Conservation (phyloP, 2,797 vertebrate species). For the Sebastes paucispinis region DNA sequence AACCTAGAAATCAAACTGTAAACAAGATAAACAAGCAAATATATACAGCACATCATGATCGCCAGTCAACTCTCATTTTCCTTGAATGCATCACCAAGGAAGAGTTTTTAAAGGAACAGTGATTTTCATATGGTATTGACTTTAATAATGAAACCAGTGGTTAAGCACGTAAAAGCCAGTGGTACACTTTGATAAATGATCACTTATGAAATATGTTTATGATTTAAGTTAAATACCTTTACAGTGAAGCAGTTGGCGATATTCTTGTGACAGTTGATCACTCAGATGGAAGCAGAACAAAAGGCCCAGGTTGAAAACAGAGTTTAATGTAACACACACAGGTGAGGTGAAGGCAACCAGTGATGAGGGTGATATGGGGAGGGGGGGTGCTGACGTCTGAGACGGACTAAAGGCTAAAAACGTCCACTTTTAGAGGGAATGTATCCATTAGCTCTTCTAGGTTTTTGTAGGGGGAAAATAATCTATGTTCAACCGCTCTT, state of each 20-base stretch:
- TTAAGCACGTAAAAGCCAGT: neutral
- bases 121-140: neutral
- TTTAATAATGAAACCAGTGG: neutral
- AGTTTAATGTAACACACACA: slow-evolving; percentile 17
- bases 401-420: slow-evolving; percentile 45
- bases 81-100: neutral
- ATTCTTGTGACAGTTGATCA: neutral
- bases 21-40: neutral
- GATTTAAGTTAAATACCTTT: neutral
- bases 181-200: neutral
- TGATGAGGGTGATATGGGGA: slow-evolving; percentile 35
- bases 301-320: slow-evolving; percentile 34
- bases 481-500: slow-evolving; percentile 79
- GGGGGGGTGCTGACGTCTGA: slow-evolving; percentile 10
- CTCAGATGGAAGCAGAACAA: neutral
- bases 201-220: neutral
- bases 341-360: slow-evolving; percentile 37
- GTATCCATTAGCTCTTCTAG: slow-evolving; percentile 83
- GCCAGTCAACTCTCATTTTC: neutral
- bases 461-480: slow-evolving; percentile 76
- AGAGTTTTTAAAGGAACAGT: neutral
- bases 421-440: slow-evolving; percentile 79
- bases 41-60: neutral
- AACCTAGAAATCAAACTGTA: neutral
- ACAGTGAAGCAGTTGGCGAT: neutral